Conservation (phyloP, 92 coral and sea anemone genomes). For the Porites evermanni region DNA sequence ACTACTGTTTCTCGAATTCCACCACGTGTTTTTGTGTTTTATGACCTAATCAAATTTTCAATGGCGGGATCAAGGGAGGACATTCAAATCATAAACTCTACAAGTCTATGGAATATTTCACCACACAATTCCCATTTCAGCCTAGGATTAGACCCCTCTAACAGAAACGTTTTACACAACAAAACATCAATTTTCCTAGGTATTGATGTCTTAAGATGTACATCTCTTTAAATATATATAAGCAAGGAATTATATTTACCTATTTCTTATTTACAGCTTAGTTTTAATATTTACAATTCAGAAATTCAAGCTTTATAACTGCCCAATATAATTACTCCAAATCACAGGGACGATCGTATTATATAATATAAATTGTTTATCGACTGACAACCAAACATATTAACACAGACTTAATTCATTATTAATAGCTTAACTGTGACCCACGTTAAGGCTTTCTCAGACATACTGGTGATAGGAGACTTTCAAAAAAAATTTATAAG, state of each 20-base stretch:
- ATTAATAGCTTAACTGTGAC: neutral
- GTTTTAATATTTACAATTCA: neutral
- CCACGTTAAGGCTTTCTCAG: no score
- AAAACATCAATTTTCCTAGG: constrained; percentile 30
- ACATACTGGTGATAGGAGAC: neutral
- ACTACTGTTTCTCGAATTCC: neutral
- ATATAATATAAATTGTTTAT: constrained; percentile 1
- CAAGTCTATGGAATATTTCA: neutral
- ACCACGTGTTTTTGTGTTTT: neutral
- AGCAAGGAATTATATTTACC: constrained; percentile 18
- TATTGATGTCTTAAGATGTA: neutral
- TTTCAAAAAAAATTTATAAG: neutral
- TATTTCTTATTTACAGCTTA: neutral
- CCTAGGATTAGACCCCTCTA: neutral
- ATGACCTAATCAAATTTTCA: neutral
- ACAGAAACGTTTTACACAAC: neutral
- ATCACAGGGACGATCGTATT: neutral
- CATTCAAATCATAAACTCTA: neutral
- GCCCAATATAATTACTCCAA: neutral
- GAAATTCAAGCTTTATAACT: neutral
- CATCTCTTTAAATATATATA: neutral
- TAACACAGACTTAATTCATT: neutral
- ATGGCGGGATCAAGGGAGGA: neutral
- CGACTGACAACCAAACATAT: no score
- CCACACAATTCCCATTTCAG: neutral